phyloP scores from a whole-genome alignment of 2,113 vertebrate genomes.

The Anolis sagrei region DNA sequence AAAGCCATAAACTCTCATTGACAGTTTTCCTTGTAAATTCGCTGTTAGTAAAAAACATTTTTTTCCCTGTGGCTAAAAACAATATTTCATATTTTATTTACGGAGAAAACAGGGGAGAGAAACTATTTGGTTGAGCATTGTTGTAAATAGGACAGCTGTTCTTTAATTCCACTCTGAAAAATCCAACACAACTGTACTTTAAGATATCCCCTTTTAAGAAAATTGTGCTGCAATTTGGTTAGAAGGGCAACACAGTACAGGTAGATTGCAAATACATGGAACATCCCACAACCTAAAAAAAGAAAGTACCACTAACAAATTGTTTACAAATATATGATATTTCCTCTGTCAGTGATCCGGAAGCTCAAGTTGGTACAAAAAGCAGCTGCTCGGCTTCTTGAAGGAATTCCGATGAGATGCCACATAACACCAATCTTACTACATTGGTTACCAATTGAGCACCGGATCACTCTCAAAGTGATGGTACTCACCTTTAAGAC shows the following conservation, averaged over 20 bases:
- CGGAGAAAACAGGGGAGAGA: not conserved
- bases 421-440: no score
- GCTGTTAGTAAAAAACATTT: not conserved
- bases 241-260: not conserved
- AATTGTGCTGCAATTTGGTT: not conserved
- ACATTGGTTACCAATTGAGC: no score
- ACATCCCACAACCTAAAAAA: no score
- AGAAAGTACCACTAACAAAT: no score
- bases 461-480: no score
- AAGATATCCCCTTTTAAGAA: not conserved
- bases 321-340: no score
- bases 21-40: conserved; percentile 24
- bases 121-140: not conserved
- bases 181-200: not conserved
- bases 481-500: no score
- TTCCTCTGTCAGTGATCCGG: no score
- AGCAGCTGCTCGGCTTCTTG: no score
- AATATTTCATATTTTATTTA: conserved; percentile 4
- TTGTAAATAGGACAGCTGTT: not conserved
- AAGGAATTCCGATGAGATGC: no score
- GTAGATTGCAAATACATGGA: not conserved
- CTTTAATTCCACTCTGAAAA: not conserved
- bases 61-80: not conserved
- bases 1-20: conserved; percentile 28
- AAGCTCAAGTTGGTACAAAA: no score